These are phyloP conservation scores for Gulo gulo DNA, from an alignment of 2,113 vertebrate genomes.

Conservation along the genomic window DNA sequence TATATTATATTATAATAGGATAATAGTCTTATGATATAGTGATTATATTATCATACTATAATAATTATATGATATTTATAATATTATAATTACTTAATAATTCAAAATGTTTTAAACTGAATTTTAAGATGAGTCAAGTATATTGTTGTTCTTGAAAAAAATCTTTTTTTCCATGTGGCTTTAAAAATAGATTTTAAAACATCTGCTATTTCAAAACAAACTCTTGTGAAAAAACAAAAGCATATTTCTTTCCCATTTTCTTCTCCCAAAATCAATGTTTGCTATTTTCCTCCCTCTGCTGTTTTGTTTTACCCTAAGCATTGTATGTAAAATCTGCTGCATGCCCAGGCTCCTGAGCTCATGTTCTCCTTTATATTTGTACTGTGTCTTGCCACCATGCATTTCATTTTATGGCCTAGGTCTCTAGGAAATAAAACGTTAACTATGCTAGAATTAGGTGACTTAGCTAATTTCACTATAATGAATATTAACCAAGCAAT, in stretches of 20 bases:
- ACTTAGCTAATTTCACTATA: neutral
- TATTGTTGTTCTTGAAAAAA: neutral
- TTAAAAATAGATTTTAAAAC: slow-evolving; percentile 18
- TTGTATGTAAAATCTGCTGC: neutral
- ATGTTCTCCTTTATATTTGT: neutral
- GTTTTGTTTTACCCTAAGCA: neutral
- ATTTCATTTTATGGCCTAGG: neutral
- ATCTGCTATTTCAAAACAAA: neutral
- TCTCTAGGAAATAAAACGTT: slow-evolving; percentile 9
- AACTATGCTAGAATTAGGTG: neutral
- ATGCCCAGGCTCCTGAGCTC: neutral
- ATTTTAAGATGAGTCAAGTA: neutral
- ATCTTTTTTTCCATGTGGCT: neutral
- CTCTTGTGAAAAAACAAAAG: neutral
- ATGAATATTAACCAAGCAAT: neutral
- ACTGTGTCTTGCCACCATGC: neutral
- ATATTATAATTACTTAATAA: neutral
- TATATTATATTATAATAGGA: no score
- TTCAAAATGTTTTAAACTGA: slow-evolving; percentile 34
- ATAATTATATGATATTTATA: no score
- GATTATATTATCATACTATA: no score
- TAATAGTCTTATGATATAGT: no score
- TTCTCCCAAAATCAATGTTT: neutral
- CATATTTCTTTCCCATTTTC: neutral
- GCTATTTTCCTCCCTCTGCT: neutral